Evolutionary conservation across 2,888 invertebrate species (phyloP).

Genomic region (Bembecia ichneumoniformis): DNA sequence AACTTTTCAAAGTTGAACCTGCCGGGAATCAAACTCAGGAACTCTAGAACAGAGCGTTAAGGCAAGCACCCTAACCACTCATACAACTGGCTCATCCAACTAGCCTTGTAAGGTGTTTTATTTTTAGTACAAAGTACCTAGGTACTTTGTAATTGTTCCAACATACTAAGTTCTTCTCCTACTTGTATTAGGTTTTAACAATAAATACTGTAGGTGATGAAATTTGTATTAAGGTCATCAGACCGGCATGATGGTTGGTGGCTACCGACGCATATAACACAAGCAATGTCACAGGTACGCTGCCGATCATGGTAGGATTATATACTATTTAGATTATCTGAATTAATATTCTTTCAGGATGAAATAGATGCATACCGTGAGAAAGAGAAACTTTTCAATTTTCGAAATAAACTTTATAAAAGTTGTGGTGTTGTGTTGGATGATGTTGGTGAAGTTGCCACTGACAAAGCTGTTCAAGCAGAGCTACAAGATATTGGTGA

Average conservation of each 20-base stretch:
- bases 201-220: too few species aligned
- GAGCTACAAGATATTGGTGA: constrained; percentile 17
- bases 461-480: constrained; percentile 49
- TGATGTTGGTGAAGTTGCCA: constrained; percentile 34
- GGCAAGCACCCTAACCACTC: too few species aligned
- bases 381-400: constrained; percentile 35
- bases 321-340: neutral
- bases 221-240: too few species aligned
- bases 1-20: too few species aligned
- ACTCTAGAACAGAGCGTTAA: too few species aligned
- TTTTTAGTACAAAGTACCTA: too few species aligned
- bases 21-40: too few species aligned
- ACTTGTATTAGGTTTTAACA: too few species aligned
- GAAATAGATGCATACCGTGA: constrained; percentile 54
- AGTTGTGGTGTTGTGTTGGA: constrained; percentile 50
- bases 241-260: neutral
- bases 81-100: too few species aligned
- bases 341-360: constrained; percentile 33
- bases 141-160: too few species aligned
- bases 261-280: neutral
- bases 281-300: neutral
- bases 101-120: too few species aligned
- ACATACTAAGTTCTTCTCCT: too few species aligned
- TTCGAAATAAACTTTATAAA: constrained; percentile 42
- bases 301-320: neutral